phyloP scores from a whole-genome alignment of 2,888 invertebrate species.

The Glaucopsyche alexis region DNA sequence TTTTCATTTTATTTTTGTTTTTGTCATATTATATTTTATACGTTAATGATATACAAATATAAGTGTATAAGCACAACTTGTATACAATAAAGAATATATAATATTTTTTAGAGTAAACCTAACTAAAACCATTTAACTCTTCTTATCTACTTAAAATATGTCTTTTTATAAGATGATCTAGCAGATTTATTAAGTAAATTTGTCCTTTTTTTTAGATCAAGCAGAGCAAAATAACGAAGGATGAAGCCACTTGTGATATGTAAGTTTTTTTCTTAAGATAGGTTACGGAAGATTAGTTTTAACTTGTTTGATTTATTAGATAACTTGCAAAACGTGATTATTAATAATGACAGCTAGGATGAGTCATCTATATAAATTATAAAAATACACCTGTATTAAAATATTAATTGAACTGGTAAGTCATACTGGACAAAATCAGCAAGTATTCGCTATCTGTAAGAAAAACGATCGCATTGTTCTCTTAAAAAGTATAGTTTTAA shows the following conservation, averaged over 20 bases:
- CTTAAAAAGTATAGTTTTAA: too few relatives aligned
- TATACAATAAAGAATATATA: too few relatives aligned
- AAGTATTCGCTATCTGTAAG: too few relatives aligned
- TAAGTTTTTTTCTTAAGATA: constrained; percentile 1
- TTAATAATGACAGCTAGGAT: not conserved
- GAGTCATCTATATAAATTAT: not conserved
- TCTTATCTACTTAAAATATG: too few relatives aligned
- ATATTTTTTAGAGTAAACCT: too few relatives aligned
- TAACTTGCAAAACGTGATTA: not conserved
- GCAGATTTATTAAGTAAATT: not conserved
- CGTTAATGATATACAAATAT: not conserved
- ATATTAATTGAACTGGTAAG: too few relatives aligned
- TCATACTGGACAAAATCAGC: too few relatives aligned
- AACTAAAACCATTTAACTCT: too few relatives aligned
- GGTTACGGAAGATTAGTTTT: not conserved
- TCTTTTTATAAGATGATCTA: too few relatives aligned
- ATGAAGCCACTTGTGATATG: constrained; percentile 26
- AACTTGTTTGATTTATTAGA: not conserved
- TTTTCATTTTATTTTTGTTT: not conserved
- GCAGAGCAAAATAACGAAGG: not conserved
- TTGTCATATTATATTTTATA: not conserved
- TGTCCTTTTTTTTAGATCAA: not conserved
- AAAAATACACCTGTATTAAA: not conserved
- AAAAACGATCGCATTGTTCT: too few relatives aligned
- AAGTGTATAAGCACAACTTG: too few relatives aligned